Evolutionary conservation across 37 sponge, comb jelly and placozoan species (phyloP).

Genomic region (Axinella damicornis): DNA sequence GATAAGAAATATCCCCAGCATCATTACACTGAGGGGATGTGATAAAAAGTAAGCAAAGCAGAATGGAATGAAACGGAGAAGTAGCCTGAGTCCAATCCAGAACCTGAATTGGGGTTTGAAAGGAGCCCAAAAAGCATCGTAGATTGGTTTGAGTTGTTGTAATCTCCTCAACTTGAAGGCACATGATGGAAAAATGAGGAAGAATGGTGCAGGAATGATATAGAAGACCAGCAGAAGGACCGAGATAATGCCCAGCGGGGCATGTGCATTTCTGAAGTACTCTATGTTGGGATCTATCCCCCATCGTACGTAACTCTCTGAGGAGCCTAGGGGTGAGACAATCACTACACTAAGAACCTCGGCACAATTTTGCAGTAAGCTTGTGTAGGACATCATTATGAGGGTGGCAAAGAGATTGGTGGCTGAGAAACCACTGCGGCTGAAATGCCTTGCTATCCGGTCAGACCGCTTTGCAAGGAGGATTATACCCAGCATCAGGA

Average conservation of each 20-base stretch:
- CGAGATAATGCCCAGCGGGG: constrained; percentile 23
- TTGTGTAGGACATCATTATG: constrained; percentile 43
- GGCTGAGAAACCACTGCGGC: constrained; percentile 6
- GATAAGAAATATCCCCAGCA: constrained; percentile 14
- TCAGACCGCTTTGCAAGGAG: constrained; percentile 15
- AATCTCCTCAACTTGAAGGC: not conserved
- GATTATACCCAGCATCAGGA: constrained; percentile 47
- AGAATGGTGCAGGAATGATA: constrained; percentile 35
- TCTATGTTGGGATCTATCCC: constrained; percentile 25
- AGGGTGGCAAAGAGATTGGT: constrained; percentile 56
- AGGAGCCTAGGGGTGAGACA: not conserved
- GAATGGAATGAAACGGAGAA: constrained; percentile 36
- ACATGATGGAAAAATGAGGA: constrained; percentile 28
- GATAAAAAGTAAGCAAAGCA: not conserved
- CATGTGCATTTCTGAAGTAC: constrained; percentile 40
- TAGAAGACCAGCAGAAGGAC: constrained; percentile 20
- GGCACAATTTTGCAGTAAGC: constrained; percentile 27
- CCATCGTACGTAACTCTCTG: constrained; percentile 28
- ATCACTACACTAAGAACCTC: constrained; percentile 1
- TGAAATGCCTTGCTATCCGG: constrained; percentile 6
- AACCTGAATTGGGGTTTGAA: constrained; percentile 41
- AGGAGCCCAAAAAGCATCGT: constrained; percentile 62
- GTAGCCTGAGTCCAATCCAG: constrained; percentile 65
- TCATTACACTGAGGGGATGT: not conserved
- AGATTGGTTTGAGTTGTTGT: constrained; percentile 27